Conservation (phyloP, 2,113 vertebrate genomes). For the Amphiprion percula region DNA sequence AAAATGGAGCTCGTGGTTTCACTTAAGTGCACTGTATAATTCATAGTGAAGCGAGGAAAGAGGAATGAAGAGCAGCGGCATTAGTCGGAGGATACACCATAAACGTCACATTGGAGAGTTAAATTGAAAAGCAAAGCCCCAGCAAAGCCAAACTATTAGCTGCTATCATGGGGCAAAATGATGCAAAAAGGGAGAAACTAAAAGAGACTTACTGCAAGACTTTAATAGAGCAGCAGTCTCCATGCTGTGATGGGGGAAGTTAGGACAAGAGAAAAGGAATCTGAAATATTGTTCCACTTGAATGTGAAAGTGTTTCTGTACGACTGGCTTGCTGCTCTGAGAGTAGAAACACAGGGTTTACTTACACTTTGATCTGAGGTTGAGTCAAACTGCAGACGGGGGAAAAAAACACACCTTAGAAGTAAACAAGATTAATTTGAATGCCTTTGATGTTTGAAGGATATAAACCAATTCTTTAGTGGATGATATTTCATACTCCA, state of each 20-base stretch:
- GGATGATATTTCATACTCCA: neutral
- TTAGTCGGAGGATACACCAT: slow-evolving; percentile 50
- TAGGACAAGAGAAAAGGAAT: slow-evolving; percentile 36
- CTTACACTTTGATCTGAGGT: slow-evolving; percentile 54
- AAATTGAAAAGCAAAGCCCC: slow-evolving; percentile 59
- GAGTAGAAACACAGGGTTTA: slow-evolving; percentile 43
- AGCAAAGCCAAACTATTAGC: slow-evolving; percentile 49
- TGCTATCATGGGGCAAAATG: slow-evolving; percentile 46
- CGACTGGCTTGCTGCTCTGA: neutral
- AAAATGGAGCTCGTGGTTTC: slow-evolving; percentile 29
- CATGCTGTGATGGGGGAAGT: slow-evolving; percentile 41
- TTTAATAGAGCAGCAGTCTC: slow-evolving; percentile 42
- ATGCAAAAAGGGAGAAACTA: slow-evolving; percentile 60
- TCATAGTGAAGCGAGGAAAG: slow-evolving; percentile 31
- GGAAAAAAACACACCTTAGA: slow-evolving; percentile 13
- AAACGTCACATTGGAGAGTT: slow-evolving; percentile 47
- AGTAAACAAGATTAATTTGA: slow-evolving; percentile 59
- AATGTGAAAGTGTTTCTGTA: slow-evolving; percentile 25
- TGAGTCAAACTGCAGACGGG: slow-evolving; percentile 26
- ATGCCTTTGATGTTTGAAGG: slow-evolving; percentile 55
- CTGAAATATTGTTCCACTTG: slow-evolving; percentile 46
- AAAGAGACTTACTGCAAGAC: slow-evolving; percentile 21
- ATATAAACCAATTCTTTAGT: slow-evolving; percentile 21
- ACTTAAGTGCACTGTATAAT: slow-evolving; percentile 41
- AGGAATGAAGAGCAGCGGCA: slow-evolving; percentile 29